Evolutionary conservation across 1,140 invertebrate genomes (phyloP), one percentile per base, ranked within the genome.

Genomic region (Melitaea cinxia): DNA sequence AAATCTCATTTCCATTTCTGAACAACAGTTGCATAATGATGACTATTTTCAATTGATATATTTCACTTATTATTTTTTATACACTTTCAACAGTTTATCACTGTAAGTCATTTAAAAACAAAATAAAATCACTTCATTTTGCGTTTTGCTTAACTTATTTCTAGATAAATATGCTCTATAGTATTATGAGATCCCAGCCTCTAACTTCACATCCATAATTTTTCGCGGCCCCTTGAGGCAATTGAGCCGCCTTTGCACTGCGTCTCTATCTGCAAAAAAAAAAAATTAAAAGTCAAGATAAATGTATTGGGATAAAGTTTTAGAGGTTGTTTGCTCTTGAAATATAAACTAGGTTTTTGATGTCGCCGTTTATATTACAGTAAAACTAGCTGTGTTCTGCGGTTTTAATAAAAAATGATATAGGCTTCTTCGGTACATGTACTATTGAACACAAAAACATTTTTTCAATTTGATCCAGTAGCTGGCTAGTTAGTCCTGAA

Each of bases 61-160:
- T 72, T 81, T 82, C 83, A 89, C 84, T 86, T 82, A 77, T 80
- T 77, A 74, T 72, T n/a, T 85, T 87, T 86, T 85, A 75, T 83
- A 80, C 81, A 85, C 78, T 85, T 86, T 80, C 69, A 80, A 74
- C 76, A 69, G 78, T 79, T 76, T 82, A 69, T 85, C 82, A 85
- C 82, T 80, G 70, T 63, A 72, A 82, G 78, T 85, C 80, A 78
- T 74, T 83, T 77, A 68, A 72, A 67, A 81, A 89, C 85, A 88
- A 88, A 89, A 90, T 90, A 90, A 90, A 90, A 89, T 90, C 86
- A 90, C 86, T 90, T 88, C 79, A 78, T 86, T 67, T 86, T 80
- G 79, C 77, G 73, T 82, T 69, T 70, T 59, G 63, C 62, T 88
- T 77, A 78, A 74, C 82, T 83, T 85, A 86, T 55, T 59, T 53